Base-by-base conservation (phyloP, 2,797 vertebrate species). In the Channallabes apus region DNA sequence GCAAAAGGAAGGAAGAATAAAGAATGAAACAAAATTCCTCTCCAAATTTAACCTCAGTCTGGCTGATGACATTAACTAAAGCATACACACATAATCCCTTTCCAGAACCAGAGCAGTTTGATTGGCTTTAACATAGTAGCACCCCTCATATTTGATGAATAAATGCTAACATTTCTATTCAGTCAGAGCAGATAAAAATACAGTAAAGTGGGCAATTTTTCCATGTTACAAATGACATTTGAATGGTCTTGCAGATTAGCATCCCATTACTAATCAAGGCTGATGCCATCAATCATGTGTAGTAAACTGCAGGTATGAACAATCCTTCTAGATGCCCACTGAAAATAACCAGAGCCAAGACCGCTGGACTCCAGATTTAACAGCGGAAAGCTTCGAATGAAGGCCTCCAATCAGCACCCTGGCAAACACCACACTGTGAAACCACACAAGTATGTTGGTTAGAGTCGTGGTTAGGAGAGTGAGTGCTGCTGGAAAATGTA, bases 211-310 rank as follows among this genome's bases (percentile, higher is more conserved):
- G 32, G 78, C 78, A 80, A 80, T 80, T 80, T 82, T 82, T 82
- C 51, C 20, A n/a, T 24, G 46, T 35, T 32, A 35, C 64, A 56
- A 81, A 81, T 35, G 41, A 56, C 41, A 81, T 81, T 68, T 81
- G 80, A 68, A 81, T 56, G 64, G 62, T 65, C 58, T 38, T 82
- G 82, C 82, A 59, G 41, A 76, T 83, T 76, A 76, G 41, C 71
- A 65, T 76, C 59, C 72, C 38, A 83, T 83, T 83, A 83, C 82
- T 83, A 83, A 83, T 83, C 82, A 83, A 83, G 82, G 15, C 46
- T 67, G 46, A 86, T 68, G 71, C 27, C 62, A 77, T 76, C 62
- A 54, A 59, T 68, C 71, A 11, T 59, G 72, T 56, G 46, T n/a
- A 61, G 79, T 14, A 38, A 68, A 68, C 80, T 81, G 68, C 65